These are phyloP conservation scores for Luscinia luscinia DNA, from an alignment of 2,797 vertebrate genomes.

Conservation along the genomic window DNA sequence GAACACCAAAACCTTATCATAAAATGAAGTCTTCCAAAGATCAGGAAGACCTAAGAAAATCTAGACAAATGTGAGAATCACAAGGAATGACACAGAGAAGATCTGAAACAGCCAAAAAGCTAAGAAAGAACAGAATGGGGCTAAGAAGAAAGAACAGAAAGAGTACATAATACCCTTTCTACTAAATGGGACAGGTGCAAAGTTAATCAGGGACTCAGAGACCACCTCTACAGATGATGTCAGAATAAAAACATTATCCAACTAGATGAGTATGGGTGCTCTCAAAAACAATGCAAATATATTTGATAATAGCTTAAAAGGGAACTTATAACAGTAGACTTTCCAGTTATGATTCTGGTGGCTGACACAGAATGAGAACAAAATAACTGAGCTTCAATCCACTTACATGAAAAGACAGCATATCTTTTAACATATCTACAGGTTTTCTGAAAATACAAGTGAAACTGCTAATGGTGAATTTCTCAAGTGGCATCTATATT, in stretches of 20 bases:
- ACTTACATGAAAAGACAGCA: background rate
- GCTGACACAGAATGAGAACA: background rate
- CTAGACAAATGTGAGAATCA: background rate
- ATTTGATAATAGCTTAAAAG: background rate
- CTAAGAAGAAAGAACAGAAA: background rate
- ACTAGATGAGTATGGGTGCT: background rate
- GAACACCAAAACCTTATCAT: background rate
- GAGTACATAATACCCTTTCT: background rate
- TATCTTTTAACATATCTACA: background rate
- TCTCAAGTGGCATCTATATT: background rate
- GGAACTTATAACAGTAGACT: background rate
- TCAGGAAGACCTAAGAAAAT: background rate
- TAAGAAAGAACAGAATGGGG: background rate
- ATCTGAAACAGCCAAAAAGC: background rate
- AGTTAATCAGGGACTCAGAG: background rate
- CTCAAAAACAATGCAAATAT: background rate
- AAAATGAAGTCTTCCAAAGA: background rate
- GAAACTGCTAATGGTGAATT: background rate
- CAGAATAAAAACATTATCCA: background rate
- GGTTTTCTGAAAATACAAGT: background rate
- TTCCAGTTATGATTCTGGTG: background rate
- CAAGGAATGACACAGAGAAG: accelerated
- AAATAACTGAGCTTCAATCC: background rate
- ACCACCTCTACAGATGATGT: background rate
- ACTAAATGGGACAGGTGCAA: background rate